A percentile compares a stretch with the other conserved stretches of the same genome.
phyloP scores from a whole-genome alignment of 2,113 vertebrate species.

The Oceanodroma tethys region DNA sequence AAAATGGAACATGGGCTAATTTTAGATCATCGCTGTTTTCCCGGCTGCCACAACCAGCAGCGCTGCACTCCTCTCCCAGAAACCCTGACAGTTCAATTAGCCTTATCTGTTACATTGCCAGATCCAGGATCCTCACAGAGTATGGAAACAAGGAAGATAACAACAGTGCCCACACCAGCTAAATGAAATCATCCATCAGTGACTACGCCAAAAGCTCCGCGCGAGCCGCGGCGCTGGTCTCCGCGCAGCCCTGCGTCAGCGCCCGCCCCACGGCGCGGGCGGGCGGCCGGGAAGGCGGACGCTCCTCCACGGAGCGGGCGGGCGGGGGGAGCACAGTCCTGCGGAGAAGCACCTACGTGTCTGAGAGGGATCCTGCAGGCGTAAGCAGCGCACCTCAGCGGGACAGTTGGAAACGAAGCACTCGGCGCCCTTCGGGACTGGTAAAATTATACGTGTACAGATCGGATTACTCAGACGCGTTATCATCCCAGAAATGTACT shows the following conservation, averaged over 20 bases:
- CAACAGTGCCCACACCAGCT: background rate
- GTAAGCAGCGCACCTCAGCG: accelerated
- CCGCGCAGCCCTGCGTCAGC: background rate
- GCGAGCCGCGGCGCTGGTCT: background rate
- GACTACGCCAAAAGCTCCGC: accelerated
- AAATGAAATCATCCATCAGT: background rate
- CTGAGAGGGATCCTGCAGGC: accelerated
- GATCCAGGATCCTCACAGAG: background rate
- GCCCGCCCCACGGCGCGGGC: background rate
- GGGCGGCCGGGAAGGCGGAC: background rate
- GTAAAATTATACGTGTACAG: accelerated
- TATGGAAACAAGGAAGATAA: background rate
- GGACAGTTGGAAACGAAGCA: accelerated
- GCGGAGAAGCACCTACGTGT: accelerated
- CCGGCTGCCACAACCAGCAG: background rate
- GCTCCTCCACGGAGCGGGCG: background rate
- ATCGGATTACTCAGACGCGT: background rate
- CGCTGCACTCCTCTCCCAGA: background rate
- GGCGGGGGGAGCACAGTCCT: background rate
- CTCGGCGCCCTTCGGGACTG: background rate
- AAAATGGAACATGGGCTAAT: background rate
- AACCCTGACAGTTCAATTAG: conserved; percentile 19
- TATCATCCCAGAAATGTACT: background rate
- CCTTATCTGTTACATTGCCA: background rate
- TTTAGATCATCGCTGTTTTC: background rate